Conservation (phyloP, 2,888 invertebrate species). For the Caenorhabditis sp. region DNA sequence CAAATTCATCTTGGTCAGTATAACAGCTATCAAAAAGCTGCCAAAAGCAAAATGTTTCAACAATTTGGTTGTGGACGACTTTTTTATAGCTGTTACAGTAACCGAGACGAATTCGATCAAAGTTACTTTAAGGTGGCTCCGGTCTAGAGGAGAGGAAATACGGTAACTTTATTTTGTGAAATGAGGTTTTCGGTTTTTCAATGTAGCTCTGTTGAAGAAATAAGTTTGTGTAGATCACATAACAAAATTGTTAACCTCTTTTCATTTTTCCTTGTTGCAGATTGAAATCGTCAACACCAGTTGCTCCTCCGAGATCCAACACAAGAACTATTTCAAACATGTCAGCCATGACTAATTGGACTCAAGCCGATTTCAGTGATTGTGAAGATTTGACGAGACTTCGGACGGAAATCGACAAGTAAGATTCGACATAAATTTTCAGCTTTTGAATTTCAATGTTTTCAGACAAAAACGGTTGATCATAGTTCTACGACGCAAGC, state of each 20-base stretch:
- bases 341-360: slow-evolving; percentile 71
- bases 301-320: slow-evolving; percentile 63
- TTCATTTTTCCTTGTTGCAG: slow-evolving; percentile 24
- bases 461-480: slow-evolving; percentile 80
- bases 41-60: background rate
- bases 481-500: slow-evolving; percentile 78
- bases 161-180: no score
- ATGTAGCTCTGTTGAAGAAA: background rate
- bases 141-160: no score
- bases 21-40: no score
- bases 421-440: background rate
- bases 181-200: background rate
- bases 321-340: slow-evolving; percentile 69
- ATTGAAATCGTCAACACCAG: slow-evolving; percentile 42
- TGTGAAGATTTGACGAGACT: slow-evolving; percentile 68
- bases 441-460: no score
- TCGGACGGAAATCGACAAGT: slow-evolving; percentile 71
- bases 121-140: no score
- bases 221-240: background rate
- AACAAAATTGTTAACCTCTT: background rate
- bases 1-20: no score
- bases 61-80: background rate
- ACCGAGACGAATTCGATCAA: no score
- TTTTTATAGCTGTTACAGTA: no score
- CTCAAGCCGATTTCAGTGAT: slow-evolving; percentile 68